A percentile compares a stretch with the other conserved stretches of the same genome.
These are phyloP conservation scores for Nephrocerus scutellatus DNA, from an alignment of 2,888 invertebrate genomes.

Conservation along the genomic window DNA sequence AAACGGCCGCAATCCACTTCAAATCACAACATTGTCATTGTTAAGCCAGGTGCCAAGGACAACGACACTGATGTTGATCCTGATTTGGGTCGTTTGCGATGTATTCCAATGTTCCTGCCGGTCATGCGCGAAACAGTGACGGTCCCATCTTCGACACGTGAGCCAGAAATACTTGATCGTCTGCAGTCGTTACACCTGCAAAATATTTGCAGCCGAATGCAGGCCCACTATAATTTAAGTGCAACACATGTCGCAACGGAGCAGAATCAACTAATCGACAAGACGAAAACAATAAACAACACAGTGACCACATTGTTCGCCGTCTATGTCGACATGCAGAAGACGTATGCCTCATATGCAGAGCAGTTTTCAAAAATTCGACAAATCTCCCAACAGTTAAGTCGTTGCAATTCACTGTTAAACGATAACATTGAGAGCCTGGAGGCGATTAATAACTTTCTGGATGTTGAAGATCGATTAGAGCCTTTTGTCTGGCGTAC, in stretches of 20 bases:
- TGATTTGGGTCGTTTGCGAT: constrained; percentile 49
- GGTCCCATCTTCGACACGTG: constrained; percentile 62
- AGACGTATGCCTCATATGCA: constrained; percentile 74
- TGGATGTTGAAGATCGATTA: constrained; percentile 74
- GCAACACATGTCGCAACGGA: constrained; percentile 76
- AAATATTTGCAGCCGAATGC: constrained; percentile 71
- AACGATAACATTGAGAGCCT: constrained; percentile 80
- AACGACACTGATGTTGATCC: constrained; percentile 65
- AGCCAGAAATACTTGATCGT: constrained; percentile 79
- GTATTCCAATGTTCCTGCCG: constrained; percentile 86
- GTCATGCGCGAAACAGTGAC: constrained; percentile 86
- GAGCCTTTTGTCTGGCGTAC: constrained; percentile 89
- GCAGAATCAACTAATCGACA: constrained; percentile 64
- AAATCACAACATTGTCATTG: constrained; percentile 73
- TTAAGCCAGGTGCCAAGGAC: constrained; percentile 62
- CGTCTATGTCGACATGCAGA: constrained; percentile 71
- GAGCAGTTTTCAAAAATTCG: constrained; percentile 78
- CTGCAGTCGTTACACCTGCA: constrained; percentile 58
- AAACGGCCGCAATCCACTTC: constrained; percentile 49
- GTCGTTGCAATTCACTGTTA: constrained; percentile 71
- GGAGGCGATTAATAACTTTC: constrained; percentile 73
- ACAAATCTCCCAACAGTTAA: constrained; percentile 75
- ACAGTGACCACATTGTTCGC: constrained; percentile 64
- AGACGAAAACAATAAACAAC: constrained; percentile 66
- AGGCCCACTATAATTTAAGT: constrained; percentile 75